Evolutionary conservation across 2,888 invertebrate genomes (phyloP).

Genomic region (Drosophila ustulata): DNA sequence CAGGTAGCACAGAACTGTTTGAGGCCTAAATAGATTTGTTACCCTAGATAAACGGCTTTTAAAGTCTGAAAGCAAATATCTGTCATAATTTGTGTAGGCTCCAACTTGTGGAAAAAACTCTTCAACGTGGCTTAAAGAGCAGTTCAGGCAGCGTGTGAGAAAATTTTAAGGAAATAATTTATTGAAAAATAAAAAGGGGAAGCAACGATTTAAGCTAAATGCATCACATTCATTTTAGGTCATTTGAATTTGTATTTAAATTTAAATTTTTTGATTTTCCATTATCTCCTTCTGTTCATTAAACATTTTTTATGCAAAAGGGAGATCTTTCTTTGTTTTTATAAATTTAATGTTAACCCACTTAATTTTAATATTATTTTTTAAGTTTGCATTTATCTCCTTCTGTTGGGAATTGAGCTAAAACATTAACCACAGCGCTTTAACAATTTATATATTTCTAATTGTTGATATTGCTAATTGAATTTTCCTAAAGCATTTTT

Average conservation of each 20-base stretch:
- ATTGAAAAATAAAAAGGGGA: not conserved
- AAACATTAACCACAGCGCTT: not conserved
- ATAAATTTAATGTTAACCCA: no score
- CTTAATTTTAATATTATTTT: not conserved
- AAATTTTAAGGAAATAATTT: constrained; percentile 7
- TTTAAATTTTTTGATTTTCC: not conserved
- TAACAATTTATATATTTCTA: not conserved
- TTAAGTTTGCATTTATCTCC: not conserved
- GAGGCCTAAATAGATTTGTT: constrained; percentile 54
- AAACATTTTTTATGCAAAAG: not conserved
- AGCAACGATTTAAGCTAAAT: not conserved
- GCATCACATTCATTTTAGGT: not conserved
- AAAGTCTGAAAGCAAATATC: constrained; percentile 59
- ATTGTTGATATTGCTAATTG: constrained; percentile 40
- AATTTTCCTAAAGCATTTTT: constrained; percentile 11
- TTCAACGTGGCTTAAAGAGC: constrained; percentile 8
- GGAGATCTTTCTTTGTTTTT: no score
- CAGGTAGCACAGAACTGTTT: constrained; percentile 48
- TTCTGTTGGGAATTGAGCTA: not conserved
- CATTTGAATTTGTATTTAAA: not conserved
- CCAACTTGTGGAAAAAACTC: constrained; percentile 20
- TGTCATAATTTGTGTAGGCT: constrained; percentile 62
- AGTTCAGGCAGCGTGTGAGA: constrained; percentile 27
- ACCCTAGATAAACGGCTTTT: constrained; percentile 56
- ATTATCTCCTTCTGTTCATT: not conserved